Conservation (phyloP, 2,113 vertebrate genomes). For the Grallaria varia region DNA sequence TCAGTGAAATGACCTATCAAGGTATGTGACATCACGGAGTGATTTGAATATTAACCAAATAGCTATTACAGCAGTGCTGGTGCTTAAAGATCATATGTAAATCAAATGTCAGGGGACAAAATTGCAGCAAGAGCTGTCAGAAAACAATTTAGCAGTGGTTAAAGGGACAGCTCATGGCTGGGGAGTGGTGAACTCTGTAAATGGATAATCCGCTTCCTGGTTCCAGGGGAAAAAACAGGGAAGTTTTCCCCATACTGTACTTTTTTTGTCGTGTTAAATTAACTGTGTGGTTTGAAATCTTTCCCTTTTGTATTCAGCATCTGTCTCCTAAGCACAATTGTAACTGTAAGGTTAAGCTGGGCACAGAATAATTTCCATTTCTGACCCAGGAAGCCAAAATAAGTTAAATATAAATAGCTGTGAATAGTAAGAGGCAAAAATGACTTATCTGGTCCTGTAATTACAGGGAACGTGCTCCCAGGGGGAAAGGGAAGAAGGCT, state of each 20-base stretch:
- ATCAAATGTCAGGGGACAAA: conserved; percentile 91
- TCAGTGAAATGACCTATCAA: conserved; percentile 84
- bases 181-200: conserved; percentile 80
- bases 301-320: not conserved
- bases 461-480: not conserved
- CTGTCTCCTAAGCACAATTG: not conserved
- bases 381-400: conserved; percentile 8
- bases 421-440: not conserved
- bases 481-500: not conserved
- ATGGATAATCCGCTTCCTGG: conserved; percentile 65
- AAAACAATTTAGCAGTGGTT: conserved; percentile 94
- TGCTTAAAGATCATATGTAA: conserved; percentile 99
- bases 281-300: not conserved
- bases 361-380: not conserved
- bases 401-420: conserved; percentile 10
- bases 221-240: rapidly evolving
- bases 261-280: not conserved
- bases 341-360: not conserved
- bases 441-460: not conserved
- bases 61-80: conserved; percentile 78
- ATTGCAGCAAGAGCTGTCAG: conserved; percentile 88
- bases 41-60: conserved; percentile 94
- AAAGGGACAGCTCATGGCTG: conserved; percentile 84
- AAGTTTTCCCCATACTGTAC: not conserved
- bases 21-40: conserved; percentile 80